A percentile compares a stretch with the other conserved stretches of the same genome.
These are phyloP conservation scores for Colius striatus DNA, from an alignment of 2,113 vertebrate genomes.

Conservation along the genomic window DNA sequence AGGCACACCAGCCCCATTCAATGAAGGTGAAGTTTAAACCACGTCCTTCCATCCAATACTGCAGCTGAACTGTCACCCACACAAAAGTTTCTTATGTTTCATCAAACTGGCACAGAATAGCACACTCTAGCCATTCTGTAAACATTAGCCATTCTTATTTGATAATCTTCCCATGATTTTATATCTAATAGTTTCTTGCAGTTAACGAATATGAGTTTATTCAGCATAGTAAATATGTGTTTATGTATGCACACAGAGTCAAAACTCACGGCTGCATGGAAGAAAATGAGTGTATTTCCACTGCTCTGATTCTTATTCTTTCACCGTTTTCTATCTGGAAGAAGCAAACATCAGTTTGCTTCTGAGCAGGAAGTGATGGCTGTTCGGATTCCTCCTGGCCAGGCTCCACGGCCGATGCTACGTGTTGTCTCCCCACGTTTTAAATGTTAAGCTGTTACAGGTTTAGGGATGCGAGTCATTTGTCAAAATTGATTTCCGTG, in stretches of 20 bases:
- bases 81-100: accelerated
- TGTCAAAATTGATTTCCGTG: background rate
- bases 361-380: background rate
- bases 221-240: background rate
- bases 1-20: background rate
- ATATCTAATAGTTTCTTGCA: background rate
- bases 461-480: background rate
- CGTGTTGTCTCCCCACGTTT: accelerated
- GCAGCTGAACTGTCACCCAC: background rate
- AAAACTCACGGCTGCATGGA: background rate
- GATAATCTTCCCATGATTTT: background rate
- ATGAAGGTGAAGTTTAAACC: background rate
- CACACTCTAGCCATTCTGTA: background rate
- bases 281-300: background rate
- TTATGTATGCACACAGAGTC: background rate
- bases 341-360: background rate
- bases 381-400: background rate
- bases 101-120: background rate
- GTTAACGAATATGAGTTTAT: background rate
- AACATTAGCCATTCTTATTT: background rate
- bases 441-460: background rate
- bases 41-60: accelerated
- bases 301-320: background rate
- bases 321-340: background rate
- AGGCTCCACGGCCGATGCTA: accelerated